These are phyloP conservation scores for Dendronephthya gigantea DNA, from an alignment of 64 coral and sea anemone species.

Conservation along the genomic window DNA sequence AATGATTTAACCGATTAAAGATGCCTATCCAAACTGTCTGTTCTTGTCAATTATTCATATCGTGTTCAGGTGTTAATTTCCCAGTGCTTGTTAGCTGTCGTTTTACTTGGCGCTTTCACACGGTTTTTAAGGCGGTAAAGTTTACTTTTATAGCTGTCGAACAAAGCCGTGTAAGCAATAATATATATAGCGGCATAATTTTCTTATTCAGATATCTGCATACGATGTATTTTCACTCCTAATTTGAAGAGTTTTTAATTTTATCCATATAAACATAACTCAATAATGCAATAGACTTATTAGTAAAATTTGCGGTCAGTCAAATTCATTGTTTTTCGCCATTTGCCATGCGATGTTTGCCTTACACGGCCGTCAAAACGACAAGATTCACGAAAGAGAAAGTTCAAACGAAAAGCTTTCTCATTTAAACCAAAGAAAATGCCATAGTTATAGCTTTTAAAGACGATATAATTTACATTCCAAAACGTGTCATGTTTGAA, in stretches of 20 bases:
- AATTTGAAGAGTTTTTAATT: not conserved
- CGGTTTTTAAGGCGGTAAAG: too few relatives aligned
- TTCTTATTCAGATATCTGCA: not conserved
- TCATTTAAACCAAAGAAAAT: too few relatives aligned
- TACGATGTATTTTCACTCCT: not conserved
- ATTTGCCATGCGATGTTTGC: not conserved
- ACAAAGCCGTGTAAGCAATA: not conserved
- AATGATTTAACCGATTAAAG: conserved; percentile 20
- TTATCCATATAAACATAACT: not conserved
- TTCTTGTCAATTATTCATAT: conserved; percentile 10
- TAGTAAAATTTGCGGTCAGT: not conserved
- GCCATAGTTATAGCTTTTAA: too few relatives aligned
- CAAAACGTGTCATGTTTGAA: not conserved
- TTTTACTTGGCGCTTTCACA: conserved; percentile 1
- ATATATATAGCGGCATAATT: not conserved
- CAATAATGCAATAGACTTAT: not conserved
- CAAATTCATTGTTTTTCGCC: not conserved
- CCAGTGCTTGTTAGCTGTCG: not conserved
- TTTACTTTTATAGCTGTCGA: not conserved
- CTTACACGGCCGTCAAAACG: too few relatives aligned
- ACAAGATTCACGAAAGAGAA: too few relatives aligned
- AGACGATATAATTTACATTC: too few relatives aligned
- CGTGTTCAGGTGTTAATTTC: not conserved
- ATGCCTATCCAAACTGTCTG: not conserved
- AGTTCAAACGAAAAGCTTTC: too few relatives aligned